A percentile compares a stretch with the other conserved stretches of the same genome.
Conservation (phyloP, 1,140 invertebrate genomes). For the Philopotamus ludificatus region DNA sequence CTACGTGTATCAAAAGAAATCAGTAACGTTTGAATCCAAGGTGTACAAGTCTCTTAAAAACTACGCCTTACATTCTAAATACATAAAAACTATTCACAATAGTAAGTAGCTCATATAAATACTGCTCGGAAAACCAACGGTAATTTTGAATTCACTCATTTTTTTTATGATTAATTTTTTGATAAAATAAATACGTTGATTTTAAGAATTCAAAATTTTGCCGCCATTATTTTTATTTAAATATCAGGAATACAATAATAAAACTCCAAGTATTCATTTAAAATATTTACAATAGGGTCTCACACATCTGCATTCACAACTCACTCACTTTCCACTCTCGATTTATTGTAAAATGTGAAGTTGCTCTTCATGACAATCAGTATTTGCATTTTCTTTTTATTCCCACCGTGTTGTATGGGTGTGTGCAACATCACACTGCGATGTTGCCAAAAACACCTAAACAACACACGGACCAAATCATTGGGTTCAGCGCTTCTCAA, state of each 20-base stretch:
- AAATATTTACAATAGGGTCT: conserved; percentile 38
- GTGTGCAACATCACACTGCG: conserved; percentile 40
- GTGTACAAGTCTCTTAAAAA: too few relatives aligned
- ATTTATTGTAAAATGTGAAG: background rate
- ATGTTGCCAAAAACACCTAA: conserved; percentile 41
- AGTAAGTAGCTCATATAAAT: conserved; percentile 39
- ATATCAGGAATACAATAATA: conserved; percentile 2
- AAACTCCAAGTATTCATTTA: conserved; percentile 11
- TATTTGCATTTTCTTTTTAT: too few relatives aligned
- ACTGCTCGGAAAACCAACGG: conserved; percentile 30
- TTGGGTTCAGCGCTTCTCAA: background rate
- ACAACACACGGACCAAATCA: conserved; percentile 26
- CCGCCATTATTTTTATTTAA: background rate
- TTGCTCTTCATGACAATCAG: background rate
- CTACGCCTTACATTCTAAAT: too few relatives aligned
- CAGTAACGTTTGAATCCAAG: too few relatives aligned
- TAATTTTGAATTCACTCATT: background rate
- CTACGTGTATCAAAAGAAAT: too few relatives aligned
- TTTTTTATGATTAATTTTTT: too few relatives aligned
- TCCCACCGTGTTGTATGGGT: conserved; percentile 37
- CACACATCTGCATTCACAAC: conserved; percentile 14
- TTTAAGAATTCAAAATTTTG: background rate
- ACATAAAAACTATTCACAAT: conserved; percentile 42
- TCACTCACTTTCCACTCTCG: background rate
- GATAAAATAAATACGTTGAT: too few relatives aligned